These are phyloP conservation scores for Ictalurus punctatus DNA, from an alignment of 2,113 vertebrate species.

Conservation along the genomic window DNA sequence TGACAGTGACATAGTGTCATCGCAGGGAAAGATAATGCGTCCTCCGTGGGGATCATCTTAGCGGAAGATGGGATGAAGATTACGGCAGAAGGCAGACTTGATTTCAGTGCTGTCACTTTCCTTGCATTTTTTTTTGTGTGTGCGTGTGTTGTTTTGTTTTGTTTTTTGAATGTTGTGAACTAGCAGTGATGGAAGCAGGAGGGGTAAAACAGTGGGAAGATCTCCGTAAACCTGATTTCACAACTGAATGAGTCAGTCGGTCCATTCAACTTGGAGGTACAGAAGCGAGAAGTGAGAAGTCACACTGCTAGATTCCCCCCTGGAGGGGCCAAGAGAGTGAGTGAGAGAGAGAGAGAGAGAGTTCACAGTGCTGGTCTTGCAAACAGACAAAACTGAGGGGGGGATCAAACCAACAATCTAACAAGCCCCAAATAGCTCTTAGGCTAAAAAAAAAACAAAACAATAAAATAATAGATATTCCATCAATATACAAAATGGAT, in stretches of 20 bases:
- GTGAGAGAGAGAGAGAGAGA: slow-evolving; percentile 44
- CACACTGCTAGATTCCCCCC: slow-evolving; percentile 46
- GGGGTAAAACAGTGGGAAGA: slow-evolving; percentile 28
- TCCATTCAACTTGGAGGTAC: slow-evolving; percentile 57
- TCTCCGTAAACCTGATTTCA: slow-evolving; percentile 62
- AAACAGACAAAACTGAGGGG: slow-evolving; percentile 55
- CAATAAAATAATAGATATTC: slow-evolving; percentile 10
- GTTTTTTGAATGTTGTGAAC: slow-evolving; percentile 17
- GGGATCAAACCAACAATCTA: slow-evolving; percentile 19
- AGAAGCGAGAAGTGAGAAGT: slow-evolving; percentile 55
- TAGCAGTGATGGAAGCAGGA: slow-evolving; percentile 8
- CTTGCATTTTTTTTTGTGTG: slow-evolving; percentile 1
- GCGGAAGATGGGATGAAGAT: slow-evolving; percentile 39
- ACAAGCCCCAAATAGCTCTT: slow-evolving; percentile 29
- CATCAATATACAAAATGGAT: neutral
- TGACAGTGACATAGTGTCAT: slow-evolving; percentile 38
- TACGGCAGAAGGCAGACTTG: slow-evolving; percentile 22
- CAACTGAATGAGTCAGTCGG: slow-evolving; percentile 58
- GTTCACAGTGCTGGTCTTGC: slow-evolving; percentile 51
- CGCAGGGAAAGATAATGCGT: slow-evolving; percentile 25
- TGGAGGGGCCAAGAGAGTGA: slow-evolving; percentile 34
- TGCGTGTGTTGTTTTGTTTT: neutral
- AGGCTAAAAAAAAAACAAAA: slow-evolving; percentile 47
- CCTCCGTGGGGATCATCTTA: slow-evolving; percentile 30
- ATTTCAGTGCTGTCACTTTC: slow-evolving; percentile 25